Evolutionary conservation across 2,113 vertebrate species (phyloP), one percentile per base, ranked within the genome.

Genomic region (Vidua macroura): DNA sequence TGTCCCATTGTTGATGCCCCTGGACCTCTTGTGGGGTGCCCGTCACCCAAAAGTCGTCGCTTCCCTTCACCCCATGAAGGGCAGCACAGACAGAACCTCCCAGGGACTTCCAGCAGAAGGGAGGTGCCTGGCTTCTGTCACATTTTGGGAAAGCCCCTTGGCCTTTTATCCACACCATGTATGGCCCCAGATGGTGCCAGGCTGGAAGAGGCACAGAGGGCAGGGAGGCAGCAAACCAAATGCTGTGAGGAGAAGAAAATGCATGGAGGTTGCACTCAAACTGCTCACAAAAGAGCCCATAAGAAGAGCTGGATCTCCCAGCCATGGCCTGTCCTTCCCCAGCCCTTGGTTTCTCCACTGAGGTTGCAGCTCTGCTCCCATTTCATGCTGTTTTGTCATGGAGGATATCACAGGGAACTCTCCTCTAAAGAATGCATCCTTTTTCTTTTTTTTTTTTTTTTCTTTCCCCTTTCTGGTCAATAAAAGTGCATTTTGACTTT

Each of bases 401-500:
- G 35, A 44, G 39, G 13, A 33, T 83, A 78, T 77, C 48, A 75
- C 1, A 17, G 60, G 60, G 25, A 78, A 84, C 14, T 30, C 28
- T 41, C 44, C 48, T 84, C 49, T 84, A 68, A 95, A 62, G 31
- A 86, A 96, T 17, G 20, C 15, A 78, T 93, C 60, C 48, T 66
- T 67, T 59, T 28, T 39, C 28, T 23, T 17, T 20, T 33, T 27
- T 49, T 66, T 67, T 59, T 28, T 18, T 46, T 43, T 24, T 18
- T 20, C 7, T 3, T 5, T 6, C 8, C 13, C 4, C 3, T 55
- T 88, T 56, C 92, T 75, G 73, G 83, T 97, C 95, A 96, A 95
- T 97, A 96, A 95, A 85, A 70, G 84, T 92, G 72, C 77, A 79
- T 77, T 95, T 95, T 95, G 93, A 96, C 92, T 95, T 89, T 62